Conservation (phyloP, 2,797 vertebrate species). For the Pantherophis alleghaniensis region DNA sequence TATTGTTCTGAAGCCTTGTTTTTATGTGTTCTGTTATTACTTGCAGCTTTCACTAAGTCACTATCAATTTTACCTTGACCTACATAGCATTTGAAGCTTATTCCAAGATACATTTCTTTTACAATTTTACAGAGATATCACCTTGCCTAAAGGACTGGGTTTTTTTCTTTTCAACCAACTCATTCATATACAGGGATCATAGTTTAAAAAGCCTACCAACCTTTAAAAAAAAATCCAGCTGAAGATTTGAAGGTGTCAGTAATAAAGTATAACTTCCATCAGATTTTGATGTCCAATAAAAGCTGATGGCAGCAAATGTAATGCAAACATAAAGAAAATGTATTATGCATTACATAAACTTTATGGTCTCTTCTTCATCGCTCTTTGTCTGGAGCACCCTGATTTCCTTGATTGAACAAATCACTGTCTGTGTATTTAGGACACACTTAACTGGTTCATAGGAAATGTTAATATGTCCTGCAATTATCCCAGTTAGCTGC, state of each 20-base stretch:
- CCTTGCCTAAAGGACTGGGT: constrained; percentile 10
- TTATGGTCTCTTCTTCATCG: neutral
- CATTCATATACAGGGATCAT: constrained; percentile 2
- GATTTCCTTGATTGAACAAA: neutral
- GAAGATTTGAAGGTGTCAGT: neutral
- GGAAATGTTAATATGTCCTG: neutral
- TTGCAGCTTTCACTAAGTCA: neutral
- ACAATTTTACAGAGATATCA: neutral
- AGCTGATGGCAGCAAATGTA: neutral
- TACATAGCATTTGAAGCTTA: constrained; percentile 3
- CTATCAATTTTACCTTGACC: constrained; percentile 12
- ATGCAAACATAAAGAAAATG: neutral
- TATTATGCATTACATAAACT: neutral
- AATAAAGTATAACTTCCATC: neutral
- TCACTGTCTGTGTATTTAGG: neutral
- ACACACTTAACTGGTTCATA: neutral
- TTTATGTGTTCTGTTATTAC: neutral
- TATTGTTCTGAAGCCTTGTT: neutral
- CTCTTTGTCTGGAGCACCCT: too few relatives aligned
- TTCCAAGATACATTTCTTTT: constrained; percentile 12
- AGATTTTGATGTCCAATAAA: neutral
- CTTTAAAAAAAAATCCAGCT: neutral
- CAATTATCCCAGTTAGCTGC: neutral
- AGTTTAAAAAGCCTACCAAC: neutral
- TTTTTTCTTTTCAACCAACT: constrained; percentile 11